Conservation (phyloP, 2,888 invertebrate genomes). For the Incurvaria masculella region DNA sequence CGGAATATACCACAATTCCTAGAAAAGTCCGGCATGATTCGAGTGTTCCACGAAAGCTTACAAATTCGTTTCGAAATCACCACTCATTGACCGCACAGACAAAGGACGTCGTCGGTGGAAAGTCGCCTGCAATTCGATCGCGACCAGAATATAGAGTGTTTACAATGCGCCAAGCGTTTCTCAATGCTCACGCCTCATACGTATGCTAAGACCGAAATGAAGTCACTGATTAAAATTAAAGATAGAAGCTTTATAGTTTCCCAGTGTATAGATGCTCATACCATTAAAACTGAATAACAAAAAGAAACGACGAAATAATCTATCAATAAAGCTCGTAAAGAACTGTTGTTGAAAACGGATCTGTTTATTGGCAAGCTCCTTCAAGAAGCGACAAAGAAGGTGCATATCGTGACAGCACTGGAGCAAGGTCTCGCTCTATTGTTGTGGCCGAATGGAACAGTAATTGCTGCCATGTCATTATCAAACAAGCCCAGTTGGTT, state of each 20-base stretch:
- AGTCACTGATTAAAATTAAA: too few relatives aligned
- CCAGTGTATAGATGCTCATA: too few relatives aligned
- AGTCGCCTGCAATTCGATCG: conserved; percentile 30
- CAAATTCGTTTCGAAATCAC: background rate
- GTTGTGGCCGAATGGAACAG: background rate
- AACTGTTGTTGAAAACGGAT: too few relatives aligned
- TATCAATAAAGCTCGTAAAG: too few relatives aligned
- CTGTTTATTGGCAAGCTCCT: background rate
- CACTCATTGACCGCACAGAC: conserved; percentile 21
- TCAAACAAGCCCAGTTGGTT: conserved; percentile 23
- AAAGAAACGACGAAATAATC: too few relatives aligned
- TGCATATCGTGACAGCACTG: background rate
- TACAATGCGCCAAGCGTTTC: conserved; percentile 36
- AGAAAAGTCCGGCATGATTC: background rate
- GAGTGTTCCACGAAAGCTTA: background rate
- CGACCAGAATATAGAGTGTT: conserved; percentile 45
- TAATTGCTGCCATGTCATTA: background rate
- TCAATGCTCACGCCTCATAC: background rate
- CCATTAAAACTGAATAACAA: too few relatives aligned
- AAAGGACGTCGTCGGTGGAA: conserved; percentile 39
- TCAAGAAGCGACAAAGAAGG: too few relatives aligned
- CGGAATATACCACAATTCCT: background rate
- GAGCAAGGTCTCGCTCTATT: background rate
- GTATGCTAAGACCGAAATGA: background rate
- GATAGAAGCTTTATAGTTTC: too few relatives aligned